Percentiles rank a stretch among this genome's conserved stretches.
Conservation (phyloP, 2,888 invertebrate genomes). For the Xylocampa areola region DNA sequence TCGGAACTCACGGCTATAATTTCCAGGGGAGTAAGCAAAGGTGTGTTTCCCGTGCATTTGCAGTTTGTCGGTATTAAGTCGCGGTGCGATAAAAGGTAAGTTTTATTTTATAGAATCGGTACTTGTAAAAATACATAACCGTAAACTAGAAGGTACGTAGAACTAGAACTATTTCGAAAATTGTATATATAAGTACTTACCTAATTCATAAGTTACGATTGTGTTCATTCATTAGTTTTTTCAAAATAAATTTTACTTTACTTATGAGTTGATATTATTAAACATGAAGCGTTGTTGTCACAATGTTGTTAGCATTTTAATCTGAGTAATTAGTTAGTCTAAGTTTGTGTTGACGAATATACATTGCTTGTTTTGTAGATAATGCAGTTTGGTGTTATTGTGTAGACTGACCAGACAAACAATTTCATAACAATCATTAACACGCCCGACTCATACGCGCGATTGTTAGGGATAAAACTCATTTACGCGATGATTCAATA, state of each 20-base stretch:
- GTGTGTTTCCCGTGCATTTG: conserved; percentile 20
- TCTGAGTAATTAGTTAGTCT: conserved; percentile 6
- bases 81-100: conserved; percentile 19
- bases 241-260: background rate
- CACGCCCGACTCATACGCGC: conserved; percentile 24
- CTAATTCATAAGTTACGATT: too few species aligned
- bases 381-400: conserved; percentile 26
- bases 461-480: conserved; percentile 27
- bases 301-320: background rate
- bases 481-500: conserved; percentile 14
- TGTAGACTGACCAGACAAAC: conserved; percentile 35
- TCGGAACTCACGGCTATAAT: conserved; percentile 27
- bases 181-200: too few species aligned
- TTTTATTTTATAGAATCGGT: background rate
- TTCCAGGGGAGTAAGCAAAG: conserved; percentile 31
- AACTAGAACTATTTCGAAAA: background rate
- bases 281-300: conserved; percentile 1
- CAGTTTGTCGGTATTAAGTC: conserved; percentile 3
- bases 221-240: too few species aligned
- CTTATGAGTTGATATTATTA: background rate
- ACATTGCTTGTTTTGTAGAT: background rate
- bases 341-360: conserved; percentile 1
- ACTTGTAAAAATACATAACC: background rate
- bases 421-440: conserved; percentile 51
- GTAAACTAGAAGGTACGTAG: background rate